phyloP scores from a whole-genome alignment of 2,797 vertebrate species.

The Paratrypauchen microcephalus region DNA sequence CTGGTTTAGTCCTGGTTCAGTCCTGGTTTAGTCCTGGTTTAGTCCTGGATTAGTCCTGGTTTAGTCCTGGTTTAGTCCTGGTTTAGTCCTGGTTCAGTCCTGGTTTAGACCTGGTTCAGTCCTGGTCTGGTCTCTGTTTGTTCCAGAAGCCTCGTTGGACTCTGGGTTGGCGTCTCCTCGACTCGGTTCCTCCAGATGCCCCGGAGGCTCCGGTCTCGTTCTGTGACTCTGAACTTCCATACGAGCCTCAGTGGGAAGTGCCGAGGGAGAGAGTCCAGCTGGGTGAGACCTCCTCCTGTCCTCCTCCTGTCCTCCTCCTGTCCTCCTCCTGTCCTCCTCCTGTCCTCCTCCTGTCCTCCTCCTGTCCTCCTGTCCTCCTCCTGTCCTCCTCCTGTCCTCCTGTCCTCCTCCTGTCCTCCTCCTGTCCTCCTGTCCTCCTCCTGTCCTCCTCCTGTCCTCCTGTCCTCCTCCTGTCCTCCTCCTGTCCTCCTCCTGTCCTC shows the following conservation, averaged over 20 bases:
- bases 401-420: not conserved
- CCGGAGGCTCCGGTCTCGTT: conserved; percentile 81
- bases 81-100: not conserved
- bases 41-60: not conserved
- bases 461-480: too few species aligned
- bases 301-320: not conserved
- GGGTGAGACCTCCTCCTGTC: conserved; percentile 67
- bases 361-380: not conserved
- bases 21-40: not conserved
- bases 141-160: conserved; percentile 87
- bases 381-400: not conserved
- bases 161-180: conserved; percentile 89
- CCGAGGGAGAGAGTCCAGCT: conserved; percentile 83
- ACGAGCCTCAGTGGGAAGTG: conserved; percentile 86
- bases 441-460: too few species aligned
- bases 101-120: not conserved
- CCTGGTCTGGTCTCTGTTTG: not conserved
- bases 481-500: too few species aligned
- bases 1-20: not conserved
- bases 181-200: conserved; percentile 87
- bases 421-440: not conserved
- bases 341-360: not conserved
- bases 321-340: not conserved
- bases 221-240: conserved; percentile 85
- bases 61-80: not conserved